Percentiles rank a stretch among this genome's conserved stretches.
Evolutionary conservation across 1,140 invertebrate species (phyloP).

Genomic region (Ceratitis capitata): DNA sequence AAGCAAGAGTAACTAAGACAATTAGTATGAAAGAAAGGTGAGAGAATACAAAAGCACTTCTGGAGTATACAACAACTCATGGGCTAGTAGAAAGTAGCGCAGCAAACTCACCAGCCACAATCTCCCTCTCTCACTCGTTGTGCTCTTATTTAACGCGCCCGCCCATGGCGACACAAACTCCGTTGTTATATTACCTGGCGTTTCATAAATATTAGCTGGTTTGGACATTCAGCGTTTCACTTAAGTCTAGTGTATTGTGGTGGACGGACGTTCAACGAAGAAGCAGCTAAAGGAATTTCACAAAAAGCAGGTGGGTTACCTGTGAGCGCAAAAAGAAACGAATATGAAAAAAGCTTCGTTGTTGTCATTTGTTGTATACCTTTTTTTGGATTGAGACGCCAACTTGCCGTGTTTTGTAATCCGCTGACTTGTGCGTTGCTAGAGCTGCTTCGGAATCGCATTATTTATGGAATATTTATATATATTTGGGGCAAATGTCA

Average conservation of each 20-base stretch:
- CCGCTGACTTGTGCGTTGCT: neutral
- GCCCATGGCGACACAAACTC: neutral
- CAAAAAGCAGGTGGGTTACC: neutral
- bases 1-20: neutral
- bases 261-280: neutral
- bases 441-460: neutral
- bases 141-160: neutral
- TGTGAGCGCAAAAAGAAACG: neutral
- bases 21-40: neutral
- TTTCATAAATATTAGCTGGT: neutral
- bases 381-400: neutral
- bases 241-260: neutral
- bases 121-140: neutral
- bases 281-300: neutral
- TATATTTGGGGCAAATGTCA: slow-evolving; percentile 22
- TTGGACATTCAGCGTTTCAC: neutral
- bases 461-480: slow-evolving; percentile 3
- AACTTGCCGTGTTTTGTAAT: neutral
- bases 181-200: neutral
- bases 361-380: neutral
- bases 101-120: neutral
- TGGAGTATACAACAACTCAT: neutral
- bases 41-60: neutral
- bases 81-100: neutral
- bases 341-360: neutral